Conservation (phyloP, 1,140 invertebrate genomes). For the Drosophila virilis region DNA sequence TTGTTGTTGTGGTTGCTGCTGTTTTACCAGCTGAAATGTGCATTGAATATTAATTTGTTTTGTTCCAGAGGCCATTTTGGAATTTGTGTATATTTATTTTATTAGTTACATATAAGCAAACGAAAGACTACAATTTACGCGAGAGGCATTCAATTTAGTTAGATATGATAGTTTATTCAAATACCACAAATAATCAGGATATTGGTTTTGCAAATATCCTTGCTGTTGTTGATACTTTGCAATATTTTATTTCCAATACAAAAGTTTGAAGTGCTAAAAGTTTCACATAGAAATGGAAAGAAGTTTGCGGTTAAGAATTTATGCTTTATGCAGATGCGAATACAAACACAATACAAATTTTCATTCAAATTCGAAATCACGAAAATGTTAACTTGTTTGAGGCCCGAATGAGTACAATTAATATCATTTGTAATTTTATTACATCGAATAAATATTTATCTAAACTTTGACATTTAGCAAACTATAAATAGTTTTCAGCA, state of each 20-base stretch:
- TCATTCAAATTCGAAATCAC: too few species aligned
- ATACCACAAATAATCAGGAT: too few species aligned
- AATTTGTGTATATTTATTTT: constrained; percentile 41
- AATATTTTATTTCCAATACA: too few species aligned
- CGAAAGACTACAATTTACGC: constrained; percentile 3
- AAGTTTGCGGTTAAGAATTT: too few species aligned
- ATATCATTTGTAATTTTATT: too few species aligned
- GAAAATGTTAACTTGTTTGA: too few species aligned
- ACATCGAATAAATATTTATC: neutral
- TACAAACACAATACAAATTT: too few species aligned
- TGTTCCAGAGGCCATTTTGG: constrained; percentile 61
- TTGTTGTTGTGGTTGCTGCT: constrained; percentile 34
- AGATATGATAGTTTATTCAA: neutral
- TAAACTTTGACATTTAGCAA: neutral
- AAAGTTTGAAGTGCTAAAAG: neutral
- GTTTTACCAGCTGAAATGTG: constrained; percentile 51
- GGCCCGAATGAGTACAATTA: too few species aligned
- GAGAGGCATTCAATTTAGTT: constrained; percentile 1
- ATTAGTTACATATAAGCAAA: constrained; percentile 22
- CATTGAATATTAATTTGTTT: constrained; percentile 74
- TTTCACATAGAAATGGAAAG: too few species aligned
- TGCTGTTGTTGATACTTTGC: too few species aligned
- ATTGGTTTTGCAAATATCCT: too few species aligned
- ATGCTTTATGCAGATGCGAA: too few species aligned
- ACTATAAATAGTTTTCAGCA: neutral